phyloP scores from a whole-genome alignment of 2,113 vertebrate genomes.

The Burhinus oedicnemus region DNA sequence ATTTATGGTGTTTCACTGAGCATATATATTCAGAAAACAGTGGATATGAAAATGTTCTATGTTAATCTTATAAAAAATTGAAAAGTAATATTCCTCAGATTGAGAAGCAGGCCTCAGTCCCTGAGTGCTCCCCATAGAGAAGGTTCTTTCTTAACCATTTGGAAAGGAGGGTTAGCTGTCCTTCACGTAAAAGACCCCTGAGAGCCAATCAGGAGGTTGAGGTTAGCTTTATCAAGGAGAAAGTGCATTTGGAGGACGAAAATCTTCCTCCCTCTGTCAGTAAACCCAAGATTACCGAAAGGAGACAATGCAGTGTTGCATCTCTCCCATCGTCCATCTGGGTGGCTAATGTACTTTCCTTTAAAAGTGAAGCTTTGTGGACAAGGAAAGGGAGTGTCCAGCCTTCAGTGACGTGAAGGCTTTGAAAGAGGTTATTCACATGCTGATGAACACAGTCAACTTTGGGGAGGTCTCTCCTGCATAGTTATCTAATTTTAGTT shows the following conservation, averaged over 20 bases:
- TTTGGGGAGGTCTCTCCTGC: not conserved
- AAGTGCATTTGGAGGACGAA: not conserved
- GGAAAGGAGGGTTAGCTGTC: not conserved
- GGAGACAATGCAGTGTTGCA: not conserved
- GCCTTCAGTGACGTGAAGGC: not conserved
- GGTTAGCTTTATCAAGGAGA: not conserved
- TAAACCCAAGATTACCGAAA: not conserved
- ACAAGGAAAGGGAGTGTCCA: not conserved
- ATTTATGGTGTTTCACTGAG: not conserved
- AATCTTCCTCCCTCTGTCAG: not conserved
- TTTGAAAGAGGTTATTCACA: not conserved
- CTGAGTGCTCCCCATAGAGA: not conserved
- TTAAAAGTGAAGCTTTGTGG: not conserved
- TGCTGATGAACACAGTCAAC: not conserved
- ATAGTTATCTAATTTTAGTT: not conserved
- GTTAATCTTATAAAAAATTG: not conserved
- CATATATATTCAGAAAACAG: not conserved
- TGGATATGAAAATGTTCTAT: not conserved
- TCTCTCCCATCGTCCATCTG: not conserved
- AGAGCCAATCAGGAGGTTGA: not conserved
- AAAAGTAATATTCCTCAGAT: not conserved
- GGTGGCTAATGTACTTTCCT: not conserved
- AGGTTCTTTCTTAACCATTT: not conserved
- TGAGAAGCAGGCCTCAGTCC: not conserved
- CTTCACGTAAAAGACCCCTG: not conserved